Percentiles rank a stretch among this genome's conserved stretches.
phyloP scores from a whole-genome alignment of 2,888 invertebrate species.

The Agrochola lota region DNA sequence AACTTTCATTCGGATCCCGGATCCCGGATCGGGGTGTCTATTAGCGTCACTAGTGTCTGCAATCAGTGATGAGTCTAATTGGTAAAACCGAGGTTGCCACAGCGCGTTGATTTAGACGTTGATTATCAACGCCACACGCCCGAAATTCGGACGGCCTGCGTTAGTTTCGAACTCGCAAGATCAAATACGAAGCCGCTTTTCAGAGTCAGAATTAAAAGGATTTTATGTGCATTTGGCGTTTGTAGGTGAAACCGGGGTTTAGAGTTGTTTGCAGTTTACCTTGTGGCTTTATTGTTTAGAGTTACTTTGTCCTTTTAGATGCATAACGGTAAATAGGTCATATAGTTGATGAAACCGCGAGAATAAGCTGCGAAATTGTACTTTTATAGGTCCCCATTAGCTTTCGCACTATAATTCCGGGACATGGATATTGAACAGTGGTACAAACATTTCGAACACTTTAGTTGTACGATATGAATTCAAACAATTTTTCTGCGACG shows the following conservation, averaged over 20 bases:
- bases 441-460: too few relatives aligned
- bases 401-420: neutral
- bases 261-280: constrained; percentile 9
- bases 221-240: constrained; percentile 28
- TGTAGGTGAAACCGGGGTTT: constrained; percentile 5
- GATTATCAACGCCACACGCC: constrained; percentile 57
- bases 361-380: neutral
- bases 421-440: neutral
- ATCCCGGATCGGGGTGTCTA: constrained; percentile 35
- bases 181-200: constrained; percentile 42
- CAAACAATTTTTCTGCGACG: neutral
- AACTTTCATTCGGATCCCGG: constrained; percentile 26
- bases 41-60: constrained; percentile 58
- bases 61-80: constrained; percentile 65
- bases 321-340: neutral
- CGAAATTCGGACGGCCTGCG: constrained; percentile 26
- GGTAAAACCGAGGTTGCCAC: constrained; percentile 58
- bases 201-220: constrained; percentile 36
- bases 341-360: neutral
- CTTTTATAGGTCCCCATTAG: neutral
- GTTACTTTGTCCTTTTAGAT: neutral
- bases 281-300: neutral
- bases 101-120: constrained; percentile 58
- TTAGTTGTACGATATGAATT: neutral
- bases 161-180: constrained; percentile 38